These are phyloP conservation scores for Tetrapedia diversipes DNA, from an alignment of 2,888 invertebrate species.

Conservation along the genomic window DNA sequence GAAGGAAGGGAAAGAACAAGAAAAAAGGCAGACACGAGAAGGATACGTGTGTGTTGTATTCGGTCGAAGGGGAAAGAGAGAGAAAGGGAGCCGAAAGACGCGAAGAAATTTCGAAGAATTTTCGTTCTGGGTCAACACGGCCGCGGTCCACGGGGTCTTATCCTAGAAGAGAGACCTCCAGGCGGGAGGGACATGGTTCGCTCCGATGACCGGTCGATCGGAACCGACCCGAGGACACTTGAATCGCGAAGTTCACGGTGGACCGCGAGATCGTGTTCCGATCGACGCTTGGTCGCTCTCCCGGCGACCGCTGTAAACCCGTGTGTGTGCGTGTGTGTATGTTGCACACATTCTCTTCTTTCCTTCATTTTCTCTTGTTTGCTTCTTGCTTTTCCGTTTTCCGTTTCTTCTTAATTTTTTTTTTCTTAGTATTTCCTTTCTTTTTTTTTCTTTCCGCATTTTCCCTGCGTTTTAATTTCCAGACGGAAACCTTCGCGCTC, in stretches of 20 bases:
- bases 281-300: conserved; percentile 15
- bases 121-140: not conserved
- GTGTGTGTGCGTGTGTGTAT: no score
- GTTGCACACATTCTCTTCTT: conserved; percentile 18
- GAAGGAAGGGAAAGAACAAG: conserved; percentile 33
- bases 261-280: conserved; percentile 15
- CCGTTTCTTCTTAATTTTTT: conserved; percentile 14
- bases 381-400: conserved; percentile 14
- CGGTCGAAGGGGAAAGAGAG: not conserved
- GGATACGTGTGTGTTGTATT: conserved; percentile 15
- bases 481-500: conserved; percentile 55
- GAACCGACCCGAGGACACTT: conserved; percentile 6
- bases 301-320: not conserved
- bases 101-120: conserved; percentile 36
- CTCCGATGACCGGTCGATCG: conserved; percentile 27
- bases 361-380: conserved; percentile 19
- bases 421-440: conserved; percentile 11
- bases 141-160: not conserved
- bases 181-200: not conserved
- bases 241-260: conserved; percentile 37
- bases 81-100: conserved; percentile 2
- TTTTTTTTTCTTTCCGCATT: not conserved
- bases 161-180: conserved; percentile 34
- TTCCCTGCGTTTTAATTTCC: conserved; percentile 38
- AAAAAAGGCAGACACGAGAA: conserved; percentile 21